Conservation (phyloP, 2,797 vertebrate genomes). For the Bradypodion ventrale region DNA sequence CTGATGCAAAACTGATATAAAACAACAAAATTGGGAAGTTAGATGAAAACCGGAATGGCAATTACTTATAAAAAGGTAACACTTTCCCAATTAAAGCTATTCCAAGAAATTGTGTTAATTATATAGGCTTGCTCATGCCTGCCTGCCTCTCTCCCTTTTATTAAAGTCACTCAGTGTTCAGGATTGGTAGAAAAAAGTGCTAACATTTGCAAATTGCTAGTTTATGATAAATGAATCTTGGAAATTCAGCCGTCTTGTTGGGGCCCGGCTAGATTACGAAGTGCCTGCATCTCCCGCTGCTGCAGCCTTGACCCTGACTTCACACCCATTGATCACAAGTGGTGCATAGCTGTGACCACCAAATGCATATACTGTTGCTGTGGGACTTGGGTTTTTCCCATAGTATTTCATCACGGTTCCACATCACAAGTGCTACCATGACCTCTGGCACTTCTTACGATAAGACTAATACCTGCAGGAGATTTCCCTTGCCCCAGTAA, state of each 20-base stretch:
- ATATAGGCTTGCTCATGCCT: constrained; percentile 58
- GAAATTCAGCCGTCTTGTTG: constrained; percentile 73
- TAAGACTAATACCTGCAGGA: constrained; percentile 75
- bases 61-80: constrained; percentile 68
- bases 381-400: constrained; percentile 73
- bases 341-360: constrained; percentile 75
- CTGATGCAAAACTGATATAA: constrained; percentile 51
- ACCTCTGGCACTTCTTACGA: constrained; percentile 68
- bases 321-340: constrained; percentile 77
- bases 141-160: constrained; percentile 59
- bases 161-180: constrained; percentile 72
- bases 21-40: constrained; percentile 51
- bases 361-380: constrained; percentile 64
- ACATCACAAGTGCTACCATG: constrained; percentile 56
- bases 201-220: constrained; percentile 78
- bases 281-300: constrained; percentile 70
- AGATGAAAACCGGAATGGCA: constrained; percentile 59
- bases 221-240: constrained; percentile 78
- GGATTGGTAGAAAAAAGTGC: constrained; percentile 74
- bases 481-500: constrained; percentile 68
- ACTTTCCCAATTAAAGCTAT: constrained; percentile 71
- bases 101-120: constrained; percentile 69
- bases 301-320: constrained; percentile 73
- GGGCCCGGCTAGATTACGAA: constrained; percentile 66
- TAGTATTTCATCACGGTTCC: constrained; percentile 75